Base-by-base conservation (phyloP, 2,113 vertebrate species). In the Podarcis muralis region DNA sequence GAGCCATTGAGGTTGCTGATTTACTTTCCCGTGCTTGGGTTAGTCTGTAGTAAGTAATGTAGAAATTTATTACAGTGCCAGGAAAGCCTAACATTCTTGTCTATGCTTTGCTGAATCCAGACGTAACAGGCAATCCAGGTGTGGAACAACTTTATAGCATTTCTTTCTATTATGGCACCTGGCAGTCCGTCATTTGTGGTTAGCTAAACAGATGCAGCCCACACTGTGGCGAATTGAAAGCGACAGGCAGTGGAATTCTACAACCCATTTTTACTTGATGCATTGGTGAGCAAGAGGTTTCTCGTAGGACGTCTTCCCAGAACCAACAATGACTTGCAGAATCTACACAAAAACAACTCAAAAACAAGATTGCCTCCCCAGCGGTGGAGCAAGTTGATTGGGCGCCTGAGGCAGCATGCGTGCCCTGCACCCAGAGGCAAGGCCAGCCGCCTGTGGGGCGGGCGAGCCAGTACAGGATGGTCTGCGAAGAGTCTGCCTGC, bases 21-120 rank as follows among this genome's bases (percentile, higher is more conserved):
- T 86, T 87, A 87, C 84, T 87, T 15, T 2, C 43, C 1, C 0
- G 1, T 13, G 68, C 79, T 65, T 22, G 35, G 81, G 72, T 68
- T 48, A 68, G n/a, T 77, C 22, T 77, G 81, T 37, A 83, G 9
- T 66, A 57, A 83, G 22, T 25, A 68, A 65, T 77, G 81, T 23
- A 68, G 80, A 48, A 9, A 75, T 62, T 23, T 43, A 16, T 68
- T 68, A 53, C 81, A 27, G 2, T 66, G 43, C 40, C 48, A 53
- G 15, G 4, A 8, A 30, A 4, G 57, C 81, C 62, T 77, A 77
- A 35, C 23, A 25, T 69, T 13, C 48, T 37, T 35, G 13, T 66
- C 37, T 12, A 25, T n/a, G 23, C 81, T 88, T 77, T 83, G 81
- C 81, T 77, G 59, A 88, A 77, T 53, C 87, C 65, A 77, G 71